These are phyloP conservation scores for Bothrops jararaca DNA, from an alignment of 2,113 vertebrate species.

Conservation along the genomic window DNA sequence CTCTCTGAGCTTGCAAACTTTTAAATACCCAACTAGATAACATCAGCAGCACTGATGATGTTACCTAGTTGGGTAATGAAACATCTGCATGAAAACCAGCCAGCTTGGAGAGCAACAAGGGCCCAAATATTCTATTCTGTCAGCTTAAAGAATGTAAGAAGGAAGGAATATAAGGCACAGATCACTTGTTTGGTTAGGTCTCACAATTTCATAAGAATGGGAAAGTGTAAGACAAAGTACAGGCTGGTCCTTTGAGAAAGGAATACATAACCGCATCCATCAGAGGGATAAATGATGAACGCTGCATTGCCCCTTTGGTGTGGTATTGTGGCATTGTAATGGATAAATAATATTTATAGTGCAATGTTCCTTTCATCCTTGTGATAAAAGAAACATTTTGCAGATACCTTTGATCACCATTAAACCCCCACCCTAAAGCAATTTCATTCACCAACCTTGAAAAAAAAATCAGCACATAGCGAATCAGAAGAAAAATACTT, in stretches of 20 bases:
- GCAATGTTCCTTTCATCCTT: background rate
- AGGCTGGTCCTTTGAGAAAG: background rate
- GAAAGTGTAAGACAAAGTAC: background rate
- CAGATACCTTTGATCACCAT: background rate
- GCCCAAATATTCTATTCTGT: too few species aligned
- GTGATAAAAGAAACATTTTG: background rate
- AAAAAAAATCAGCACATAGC: background rate
- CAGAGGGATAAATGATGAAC: background rate
- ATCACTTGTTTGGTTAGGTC: background rate
- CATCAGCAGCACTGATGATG: background rate
- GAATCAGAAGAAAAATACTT: background rate
- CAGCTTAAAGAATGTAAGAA: background rate
- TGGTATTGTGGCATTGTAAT: background rate
- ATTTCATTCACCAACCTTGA: background rate
- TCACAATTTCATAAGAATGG: background rate
- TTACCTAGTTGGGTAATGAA: too few species aligned
- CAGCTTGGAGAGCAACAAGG: too few species aligned
- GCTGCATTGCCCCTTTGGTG: background rate
- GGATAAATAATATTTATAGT: background rate
- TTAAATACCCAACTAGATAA: background rate
- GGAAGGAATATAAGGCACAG: background rate
- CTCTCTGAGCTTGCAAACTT: background rate
- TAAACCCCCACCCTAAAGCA: background rate
- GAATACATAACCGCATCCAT: background rate
- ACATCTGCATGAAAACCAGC: too few species aligned